Base-by-base conservation (phyloP, 1,140 invertebrate species). In the Achatina immaculata region DNA sequence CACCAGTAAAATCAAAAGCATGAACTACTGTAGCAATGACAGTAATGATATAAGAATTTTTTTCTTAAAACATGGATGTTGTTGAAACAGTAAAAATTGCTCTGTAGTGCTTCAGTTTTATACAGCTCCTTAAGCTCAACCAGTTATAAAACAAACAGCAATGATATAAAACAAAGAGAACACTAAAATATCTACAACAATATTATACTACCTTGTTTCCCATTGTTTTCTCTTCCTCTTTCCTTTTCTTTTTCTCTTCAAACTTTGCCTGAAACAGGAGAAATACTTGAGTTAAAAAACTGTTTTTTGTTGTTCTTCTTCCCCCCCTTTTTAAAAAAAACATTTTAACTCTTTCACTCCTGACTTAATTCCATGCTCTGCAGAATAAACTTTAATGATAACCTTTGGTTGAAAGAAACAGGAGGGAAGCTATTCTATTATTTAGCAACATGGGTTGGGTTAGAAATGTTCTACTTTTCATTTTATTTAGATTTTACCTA, bases 241-340 rank as follows among this genome's bases (percentile, higher is more conserved):
- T 76, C 24, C 51, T 45, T 76, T 76, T 76, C 58, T 62, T 76
- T 31, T 76, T 76, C 24, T 76, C 74, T 65, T 76, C 74, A 36
- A 76, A 55, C 51, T 76, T 76, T 1, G 21, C 34, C 74, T 76
- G 42, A 76, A 65, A 76, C 19, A 31, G 7, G 31, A 72, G 31
- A 2, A 73, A 42, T n/a, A 45, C 14, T 28, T 40, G 14, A 14
- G 14, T 34, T 68, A 34, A 68, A 34, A 68, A 68, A 68, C 14
- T n/a, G 31, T n/a, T 16, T 31, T 34, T 11, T 16, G 14, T 16
- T 34, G 34, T 16, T 16, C 14, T 28, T n/a, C 31, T 68, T 68
- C 9, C 11, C 14, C 65, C 21, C 14, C 28, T n/a, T 68, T 34
- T n/a, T 21, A 21, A 16, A 11, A 11, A 31, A 68, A 68, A 68